These are phyloP conservation scores for Lasioglossum zephyrum DNA, from an alignment of 2,888 invertebrate genomes.

Conservation along the genomic window DNA sequence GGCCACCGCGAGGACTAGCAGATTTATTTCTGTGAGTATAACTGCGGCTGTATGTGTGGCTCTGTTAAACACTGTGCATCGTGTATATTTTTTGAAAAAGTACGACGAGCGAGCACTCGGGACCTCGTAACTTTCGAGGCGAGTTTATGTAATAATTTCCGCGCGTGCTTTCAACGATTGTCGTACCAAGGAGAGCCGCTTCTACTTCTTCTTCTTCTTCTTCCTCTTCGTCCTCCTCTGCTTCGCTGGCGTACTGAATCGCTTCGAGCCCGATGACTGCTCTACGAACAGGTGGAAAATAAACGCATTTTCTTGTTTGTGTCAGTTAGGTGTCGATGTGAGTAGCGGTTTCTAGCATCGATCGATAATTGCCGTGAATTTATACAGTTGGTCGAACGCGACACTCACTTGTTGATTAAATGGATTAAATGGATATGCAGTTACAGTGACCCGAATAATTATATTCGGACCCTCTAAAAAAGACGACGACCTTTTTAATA, in stretches of 20 bases:
- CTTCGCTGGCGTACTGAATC: constrained; percentile 4
- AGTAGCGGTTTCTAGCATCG: constrained; percentile 55
- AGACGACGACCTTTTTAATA: too few relatives aligned
- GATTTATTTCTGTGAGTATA: constrained; percentile 57
- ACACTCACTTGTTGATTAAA: neutral
- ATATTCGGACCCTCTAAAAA: too few relatives aligned
- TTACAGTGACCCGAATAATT: neutral
- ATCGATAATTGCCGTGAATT: constrained; percentile 23
- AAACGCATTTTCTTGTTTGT: constrained; percentile 14
- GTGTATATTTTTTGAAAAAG: constrained; percentile 20
- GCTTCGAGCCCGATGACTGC: constrained; percentile 2
- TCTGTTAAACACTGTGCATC: constrained; percentile 36
- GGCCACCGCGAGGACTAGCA: constrained; percentile 50
- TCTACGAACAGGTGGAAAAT: constrained; percentile 16
- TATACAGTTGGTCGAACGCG: neutral
- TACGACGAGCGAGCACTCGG: constrained; percentile 20
- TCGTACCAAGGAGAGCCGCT: neutral
- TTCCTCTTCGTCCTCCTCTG: neutral
- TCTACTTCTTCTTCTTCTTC: constrained; percentile 6
- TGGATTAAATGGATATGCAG: neutral
- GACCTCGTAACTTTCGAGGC: constrained; percentile 7
- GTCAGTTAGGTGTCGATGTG: constrained; percentile 24
- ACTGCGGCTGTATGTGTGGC: constrained; percentile 35
- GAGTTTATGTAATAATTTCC: constrained; percentile 35
- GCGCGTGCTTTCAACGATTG: constrained; percentile 20